A percentile compares a stretch with the other conserved stretches of the same genome.
phyloP scores from a whole-genome alignment of 2,113 vertebrate genomes.

The Pionites leucogaster region DNA sequence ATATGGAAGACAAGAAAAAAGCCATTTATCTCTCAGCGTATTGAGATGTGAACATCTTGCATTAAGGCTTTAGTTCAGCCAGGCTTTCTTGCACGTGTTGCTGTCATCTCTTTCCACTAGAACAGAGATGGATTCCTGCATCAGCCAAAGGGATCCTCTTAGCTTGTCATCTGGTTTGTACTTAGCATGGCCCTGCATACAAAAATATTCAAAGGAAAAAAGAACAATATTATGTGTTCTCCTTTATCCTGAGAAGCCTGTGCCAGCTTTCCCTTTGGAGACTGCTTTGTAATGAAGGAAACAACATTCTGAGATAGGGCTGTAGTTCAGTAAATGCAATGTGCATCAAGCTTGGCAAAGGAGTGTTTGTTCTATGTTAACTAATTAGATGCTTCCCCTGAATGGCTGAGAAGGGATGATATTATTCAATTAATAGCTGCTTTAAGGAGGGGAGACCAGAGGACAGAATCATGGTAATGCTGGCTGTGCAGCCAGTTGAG shows the following conservation, averaged over 20 bases:
- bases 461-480: neutral
- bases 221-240: neutral
- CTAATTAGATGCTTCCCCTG: neutral
- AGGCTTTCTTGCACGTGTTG: slow-evolving; percentile 2
- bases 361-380: neutral
- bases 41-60: slow-evolving; percentile 6
- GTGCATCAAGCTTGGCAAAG: neutral
- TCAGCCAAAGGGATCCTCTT: neutral
- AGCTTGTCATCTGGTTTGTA: neutral
- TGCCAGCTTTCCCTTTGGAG: neutral
- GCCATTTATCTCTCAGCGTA: slow-evolving; percentile 12
- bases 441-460: neutral
- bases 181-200: neutral
- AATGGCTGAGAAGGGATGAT: neutral
- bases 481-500: neutral
- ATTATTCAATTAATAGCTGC: neutral
- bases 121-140: neutral
- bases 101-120: slow-evolving; percentile 6
- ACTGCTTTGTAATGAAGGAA: neutral
- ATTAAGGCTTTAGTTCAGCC: neutral
- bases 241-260: neutral
- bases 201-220: neutral
- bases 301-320: neutral
- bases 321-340: neutral
- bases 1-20: slow-evolving; percentile 33